phyloP scores from a whole-genome alignment of 2,888 invertebrate genomes.

The Prostheceraeus crozeri region DNA sequence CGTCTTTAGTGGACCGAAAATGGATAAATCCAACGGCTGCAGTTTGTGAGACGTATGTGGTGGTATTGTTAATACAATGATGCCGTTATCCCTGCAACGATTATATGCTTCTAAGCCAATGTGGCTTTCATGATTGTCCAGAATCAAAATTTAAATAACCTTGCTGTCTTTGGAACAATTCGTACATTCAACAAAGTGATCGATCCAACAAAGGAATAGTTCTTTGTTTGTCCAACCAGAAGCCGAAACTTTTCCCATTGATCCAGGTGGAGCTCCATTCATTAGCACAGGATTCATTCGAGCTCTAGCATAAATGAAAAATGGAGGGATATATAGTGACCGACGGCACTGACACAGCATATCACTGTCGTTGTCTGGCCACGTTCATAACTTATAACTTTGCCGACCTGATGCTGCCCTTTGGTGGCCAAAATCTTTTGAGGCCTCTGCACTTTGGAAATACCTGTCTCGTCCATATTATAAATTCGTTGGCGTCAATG shows the following conservation, averaged over 20 bases:
- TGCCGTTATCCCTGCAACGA: no score
- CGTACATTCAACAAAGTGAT: conserved; percentile 3
- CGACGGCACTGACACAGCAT: not conserved
- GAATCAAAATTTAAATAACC: conserved; percentile 3
- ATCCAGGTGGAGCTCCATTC: conserved; percentile 10
- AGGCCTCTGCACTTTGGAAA: conserved; percentile 54
- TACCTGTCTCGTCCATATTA: conserved; percentile 57
- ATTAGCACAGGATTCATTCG: conserved; percentile 10
- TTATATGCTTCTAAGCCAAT: conserved; percentile 8
- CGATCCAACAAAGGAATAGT: not conserved
- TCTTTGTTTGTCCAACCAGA: conserved; percentile 3
- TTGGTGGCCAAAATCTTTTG: conserved; percentile 53
- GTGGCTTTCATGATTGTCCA: conserved; percentile 25
- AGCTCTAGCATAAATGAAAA: conserved; percentile 17
- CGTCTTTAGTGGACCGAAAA: no score
- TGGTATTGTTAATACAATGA: no score
- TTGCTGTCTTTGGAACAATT: conserved; percentile 16
- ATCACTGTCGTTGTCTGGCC: conserved; percentile 16
- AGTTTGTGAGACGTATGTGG: no score
- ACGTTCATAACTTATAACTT: conserved; percentile 47
- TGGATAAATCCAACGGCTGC: no score
- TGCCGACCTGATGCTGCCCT: conserved; percentile 56
- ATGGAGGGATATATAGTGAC: not conserved
- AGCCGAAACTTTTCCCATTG: not conserved
- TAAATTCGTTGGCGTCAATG: no score